Evolutionary conservation across 2,888 invertebrate species (phyloP).

Genomic region (Nomada ruficornis): DNA sequence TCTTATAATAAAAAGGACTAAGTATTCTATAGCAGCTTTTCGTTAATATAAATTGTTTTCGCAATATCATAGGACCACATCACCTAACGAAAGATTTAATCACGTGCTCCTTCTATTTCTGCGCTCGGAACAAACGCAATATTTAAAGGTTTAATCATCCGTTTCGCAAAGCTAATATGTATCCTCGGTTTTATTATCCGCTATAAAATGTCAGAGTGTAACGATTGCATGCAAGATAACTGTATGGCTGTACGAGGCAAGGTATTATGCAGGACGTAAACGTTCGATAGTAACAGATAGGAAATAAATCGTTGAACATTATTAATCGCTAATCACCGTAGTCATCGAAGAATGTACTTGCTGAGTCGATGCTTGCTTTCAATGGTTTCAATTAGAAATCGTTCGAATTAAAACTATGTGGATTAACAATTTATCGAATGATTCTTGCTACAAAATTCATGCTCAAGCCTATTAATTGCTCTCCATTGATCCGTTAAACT

Average conservation of each 20-base stretch:
- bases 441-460: background rate
- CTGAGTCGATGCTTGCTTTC: too few species aligned
- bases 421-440: too few species aligned
- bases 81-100: constrained; percentile 32
- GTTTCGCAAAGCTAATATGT: constrained; percentile 48
- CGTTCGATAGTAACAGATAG: background rate
- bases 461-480: constrained; percentile 10
- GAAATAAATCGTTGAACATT: background rate
- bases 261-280: background rate
- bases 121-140: constrained; percentile 9
- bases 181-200: constrained; percentile 42
- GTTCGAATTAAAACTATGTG: background rate
- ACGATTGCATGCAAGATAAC: constrained; percentile 36
- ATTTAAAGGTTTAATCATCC: constrained; percentile 54
- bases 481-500: background rate
- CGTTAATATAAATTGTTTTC: constrained; percentile 12
- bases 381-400: background rate
- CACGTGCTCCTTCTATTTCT: constrained; percentile 15
- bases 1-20: background rate
- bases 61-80: constrained; percentile 25
- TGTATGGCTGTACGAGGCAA: background rate
- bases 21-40: background rate
- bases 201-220: constrained; percentile 44
- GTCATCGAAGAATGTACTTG: too few species aligned
- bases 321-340: too few species aligned